Percentiles rank a stretch among this genome's conserved stretches.
Conservation (phyloP, 23 tunicate genomes). For the Halocynthia roretzi region DNA sequence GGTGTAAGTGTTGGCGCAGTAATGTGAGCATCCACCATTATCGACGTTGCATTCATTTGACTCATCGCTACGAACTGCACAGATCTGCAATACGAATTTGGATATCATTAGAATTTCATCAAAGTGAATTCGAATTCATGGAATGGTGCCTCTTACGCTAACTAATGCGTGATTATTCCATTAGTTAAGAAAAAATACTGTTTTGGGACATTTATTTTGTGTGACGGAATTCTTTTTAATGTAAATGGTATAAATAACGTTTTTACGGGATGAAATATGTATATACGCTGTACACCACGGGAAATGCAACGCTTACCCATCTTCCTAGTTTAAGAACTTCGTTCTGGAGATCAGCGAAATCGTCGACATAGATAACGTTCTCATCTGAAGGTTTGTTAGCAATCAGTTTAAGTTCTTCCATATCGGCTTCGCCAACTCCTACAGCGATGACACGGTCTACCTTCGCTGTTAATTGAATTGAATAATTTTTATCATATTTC, state of each 20-base stretch:
- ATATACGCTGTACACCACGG: not conserved
- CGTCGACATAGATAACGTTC: slow-evolving; percentile 36
- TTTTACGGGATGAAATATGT: too few species aligned
- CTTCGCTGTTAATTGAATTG: slow-evolving; percentile 27
- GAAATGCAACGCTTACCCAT: slow-evolving; percentile 18
- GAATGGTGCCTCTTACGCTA: too few species aligned
- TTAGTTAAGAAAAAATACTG: too few species aligned
- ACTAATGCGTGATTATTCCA: too few species aligned
- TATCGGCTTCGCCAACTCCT: slow-evolving; percentile 56
- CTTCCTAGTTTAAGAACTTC: slow-evolving; percentile 11
- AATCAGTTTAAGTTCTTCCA: slow-evolving; percentile 40
- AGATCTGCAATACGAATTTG: slow-evolving; percentile 20
- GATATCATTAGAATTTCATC: too few species aligned
- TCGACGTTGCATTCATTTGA: slow-evolving; percentile 68
- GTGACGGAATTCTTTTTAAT: too few species aligned
- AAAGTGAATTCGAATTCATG: too few species aligned
- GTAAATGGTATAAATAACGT: too few species aligned
- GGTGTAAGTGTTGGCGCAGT: slow-evolving; percentile 63
- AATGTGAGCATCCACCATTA: slow-evolving; percentile 59
- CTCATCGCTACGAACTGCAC: slow-evolving; percentile 32
- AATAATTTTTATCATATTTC: not conserved
- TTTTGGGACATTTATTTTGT: too few species aligned
- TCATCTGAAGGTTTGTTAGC: slow-evolving; percentile 55
- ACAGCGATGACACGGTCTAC: slow-evolving; percentile 76
- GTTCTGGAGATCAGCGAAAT: slow-evolving; percentile 34